Conservation (phyloP, 2,888 invertebrate genomes). For the Periphyllus acericola region DNA sequence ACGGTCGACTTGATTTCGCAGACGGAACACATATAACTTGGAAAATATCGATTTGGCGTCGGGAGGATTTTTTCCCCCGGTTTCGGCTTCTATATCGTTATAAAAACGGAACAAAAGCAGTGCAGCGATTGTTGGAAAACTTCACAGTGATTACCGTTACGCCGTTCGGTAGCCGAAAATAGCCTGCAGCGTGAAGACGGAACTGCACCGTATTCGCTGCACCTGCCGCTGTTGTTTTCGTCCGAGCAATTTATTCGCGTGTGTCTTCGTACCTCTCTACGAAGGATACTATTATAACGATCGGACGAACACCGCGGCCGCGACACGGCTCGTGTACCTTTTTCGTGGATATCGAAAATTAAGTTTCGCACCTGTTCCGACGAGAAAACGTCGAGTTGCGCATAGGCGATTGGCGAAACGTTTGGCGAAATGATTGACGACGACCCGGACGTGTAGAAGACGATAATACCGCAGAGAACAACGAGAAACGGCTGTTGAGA, state of each 20-base stretch:
- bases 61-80: background rate
- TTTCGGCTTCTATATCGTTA: background rate
- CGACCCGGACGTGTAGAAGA: background rate
- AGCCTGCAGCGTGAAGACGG: background rate
- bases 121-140: background rate
- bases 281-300: too few species aligned
- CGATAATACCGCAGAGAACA: background rate
- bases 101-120: background rate
- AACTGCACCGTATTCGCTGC: background rate
- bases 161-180: background rate
- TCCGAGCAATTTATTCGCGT: too few species aligned
- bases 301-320: background rate
- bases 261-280: too few species aligned
- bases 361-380: conserved; percentile 1
- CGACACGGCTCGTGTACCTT: too few species aligned
- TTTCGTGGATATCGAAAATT: background rate
- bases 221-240: background rate
- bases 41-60: conserved; percentile 12
- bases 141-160: background rate
- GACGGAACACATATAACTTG: background rate
- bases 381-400: too few species aligned
- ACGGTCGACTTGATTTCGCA: conserved; percentile 15
- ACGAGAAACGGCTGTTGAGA: background rate
- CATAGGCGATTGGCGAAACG: conserved; percentile 3
- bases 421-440: background rate